phyloP scores from a whole-genome alignment of 2,888 invertebrate species.

The Aspidiotus rigidus region DNA sequence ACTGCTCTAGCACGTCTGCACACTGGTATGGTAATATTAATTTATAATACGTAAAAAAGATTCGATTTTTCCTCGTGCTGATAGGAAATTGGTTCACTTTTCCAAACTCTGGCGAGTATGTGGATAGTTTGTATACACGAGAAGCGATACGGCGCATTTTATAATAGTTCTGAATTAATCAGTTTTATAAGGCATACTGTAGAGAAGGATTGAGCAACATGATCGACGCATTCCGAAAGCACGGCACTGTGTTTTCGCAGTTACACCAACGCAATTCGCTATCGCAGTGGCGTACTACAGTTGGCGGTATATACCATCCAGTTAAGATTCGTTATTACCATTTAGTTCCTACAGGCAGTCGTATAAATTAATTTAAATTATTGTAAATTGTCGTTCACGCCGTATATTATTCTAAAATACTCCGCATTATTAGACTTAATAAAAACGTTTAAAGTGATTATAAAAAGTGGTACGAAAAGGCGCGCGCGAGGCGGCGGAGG shows the following conservation, averaged over 20 bases:
- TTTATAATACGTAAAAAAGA: no score
- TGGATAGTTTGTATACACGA: no score
- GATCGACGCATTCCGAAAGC: not conserved
- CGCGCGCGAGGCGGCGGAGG: no score
- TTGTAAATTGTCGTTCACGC: slow-evolving; percentile 4
- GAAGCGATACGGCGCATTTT: no score
- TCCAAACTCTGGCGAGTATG: no score
- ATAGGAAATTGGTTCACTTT: no score
- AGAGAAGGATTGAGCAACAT: not conserved
- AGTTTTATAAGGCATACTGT: no score
- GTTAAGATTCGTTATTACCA: not conserved
- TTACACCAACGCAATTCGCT: not conserved
- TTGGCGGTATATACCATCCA: not conserved
- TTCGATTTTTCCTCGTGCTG: no score
- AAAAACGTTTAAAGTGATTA: slow-evolving; percentile 4
- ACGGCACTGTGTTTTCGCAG: slow-evolving; percentile 4
- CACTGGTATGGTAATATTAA: no score
- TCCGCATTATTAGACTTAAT: not conserved
- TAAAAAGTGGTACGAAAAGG: not conserved
- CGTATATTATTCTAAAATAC: slow-evolving; percentile 4
- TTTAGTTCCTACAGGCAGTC: slow-evolving; percentile 4
- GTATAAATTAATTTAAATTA: slow-evolving; percentile 2
- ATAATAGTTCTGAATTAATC: no score
- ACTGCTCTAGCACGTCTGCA: no score
- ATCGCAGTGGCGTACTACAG: not conserved